Evolutionary conservation across 1,140 invertebrate genomes (phyloP), one percentile per base, ranked within the genome.

Genomic region (Aphidius ervi): DNA sequence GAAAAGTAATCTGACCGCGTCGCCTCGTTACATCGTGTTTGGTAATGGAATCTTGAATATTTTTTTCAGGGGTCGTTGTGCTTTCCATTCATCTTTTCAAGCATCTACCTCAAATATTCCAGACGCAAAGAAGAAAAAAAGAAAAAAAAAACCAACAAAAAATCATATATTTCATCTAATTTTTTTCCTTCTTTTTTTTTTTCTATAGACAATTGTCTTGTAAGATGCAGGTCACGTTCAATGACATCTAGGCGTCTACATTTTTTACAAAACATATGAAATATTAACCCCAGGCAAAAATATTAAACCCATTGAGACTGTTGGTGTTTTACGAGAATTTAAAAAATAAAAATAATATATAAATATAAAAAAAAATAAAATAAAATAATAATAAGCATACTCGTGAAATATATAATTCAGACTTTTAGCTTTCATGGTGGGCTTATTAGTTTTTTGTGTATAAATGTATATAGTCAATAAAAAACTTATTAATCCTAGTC

Each of bases 1-100:
- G 78, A 74, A 80, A 80, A 80, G 75, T 72, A 72, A 81, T 80
- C 77, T 78, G 65, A 66, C 70, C 60, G 60, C 66, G 59, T 39
- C 66, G 59, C 64, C 46, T 50, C 58, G 16, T 42, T 9, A n/a
- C 46, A 10, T 46, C 52, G 52, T 54, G 40, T 40, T 9, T 41
- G 52, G 42, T 41, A 41, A 40, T 37, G 52, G 39, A 52, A 39
- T 52, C 40, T 42, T n/a, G 16, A 54, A 5, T 31, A 31, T 31
- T 31, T 41, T 54, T 54, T 54, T 54, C 31, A 9, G 49, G 37
- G 49, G 49, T 54, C 52, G 42, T 54, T 40, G 16, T 4, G 42
- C 50, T 53, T 52, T 20, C 45, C 10, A 59, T 55, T 64, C 61
- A 58, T 68, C 62, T 63, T 64, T n/a, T 9, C 9, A 6, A n/a